Base-by-base conservation (phyloP, 2,113 vertebrate genomes). In the Nannospalax galili region DNA sequence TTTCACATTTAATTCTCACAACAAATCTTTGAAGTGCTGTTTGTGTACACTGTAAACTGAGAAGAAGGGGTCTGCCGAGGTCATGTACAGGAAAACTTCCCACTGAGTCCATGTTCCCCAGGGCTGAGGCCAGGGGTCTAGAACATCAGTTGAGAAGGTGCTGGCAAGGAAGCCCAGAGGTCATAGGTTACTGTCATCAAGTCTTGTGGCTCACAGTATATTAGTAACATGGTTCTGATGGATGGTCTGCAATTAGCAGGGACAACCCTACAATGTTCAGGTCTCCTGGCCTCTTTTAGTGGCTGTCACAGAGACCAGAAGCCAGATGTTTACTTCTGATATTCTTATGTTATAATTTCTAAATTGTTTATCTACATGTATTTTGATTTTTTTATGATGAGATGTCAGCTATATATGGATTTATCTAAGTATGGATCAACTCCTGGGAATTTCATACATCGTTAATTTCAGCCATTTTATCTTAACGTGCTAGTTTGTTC, bases 401-500 rank as follows among this genome's bases (percentile, higher is more conserved):
- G 37, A 48, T 73, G 65, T 45, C 9, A 82, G 82, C 88, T 22
- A 93, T 37, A 90, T 35, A 77, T 48, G 26, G 17, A 90, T 78
- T 70, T 82, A 26, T 90, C 42, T 82, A 81, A 87, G 62, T 77
- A 20, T 78, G 84, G 78, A n/a, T 94, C 89, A 80, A 75, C 62
- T 91, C 96, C 79, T 95, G 96, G 82, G 91, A 97, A 96, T 95
- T 95, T 86, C 81, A 91, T 45, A 91, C 52, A 95, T 45, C 82
- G 82, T 26, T 97, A 95, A 91, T 89, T 65, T 92, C 52, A 56
- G 85, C 70, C 81, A 96, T 93, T 93, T 94, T 95, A 92, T 93
- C 37, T 75, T 95, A 74, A 93, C 62, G 62, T 95, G 73, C 65
- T 75, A 92, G 88, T 95, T 97, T 97, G 96, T 97, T 97, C 92